Conservation (phyloP, 2,888 invertebrate genomes). For the Noctua janthina region DNA sequence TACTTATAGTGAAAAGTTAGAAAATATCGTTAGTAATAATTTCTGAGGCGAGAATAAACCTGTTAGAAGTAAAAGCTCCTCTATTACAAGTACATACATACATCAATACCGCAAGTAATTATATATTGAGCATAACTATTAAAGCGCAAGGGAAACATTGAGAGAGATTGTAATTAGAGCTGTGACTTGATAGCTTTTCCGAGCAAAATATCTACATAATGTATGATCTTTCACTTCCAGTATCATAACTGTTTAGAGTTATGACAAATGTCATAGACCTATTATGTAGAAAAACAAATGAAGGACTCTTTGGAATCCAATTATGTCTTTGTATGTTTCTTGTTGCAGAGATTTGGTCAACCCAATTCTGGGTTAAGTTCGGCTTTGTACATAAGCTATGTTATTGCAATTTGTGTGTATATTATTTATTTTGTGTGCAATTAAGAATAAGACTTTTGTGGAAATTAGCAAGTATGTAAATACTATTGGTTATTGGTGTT, state of each 20-base stretch:
- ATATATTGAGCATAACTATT: constrained; percentile 30
- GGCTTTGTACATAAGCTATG: too few relatives aligned
- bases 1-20: constrained; percentile 29
- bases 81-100: constrained; percentile 8
- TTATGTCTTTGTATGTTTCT: not conserved
- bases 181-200: not conserved
- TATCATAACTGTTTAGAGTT: not conserved
- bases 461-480: not conserved
- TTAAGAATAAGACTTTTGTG: too few relatives aligned
- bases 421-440: too few relatives aligned
- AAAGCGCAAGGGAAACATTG: constrained; percentile 16
- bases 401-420: too few relatives aligned
- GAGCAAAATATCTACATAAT: not conserved
- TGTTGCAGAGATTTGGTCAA: not conserved
- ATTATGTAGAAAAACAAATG: not conserved
- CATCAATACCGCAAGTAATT: constrained; percentile 33
- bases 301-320: not conserved
- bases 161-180: not conserved
- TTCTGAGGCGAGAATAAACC: constrained; percentile 36
- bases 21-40: constrained; percentile 22
- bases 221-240: not conserved
- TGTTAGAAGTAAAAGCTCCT: constrained; percentile 38
- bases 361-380: too few relatives aligned
- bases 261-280: not conserved
- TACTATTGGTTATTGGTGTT: not conserved